Conservation (phyloP, 1,140 invertebrate genomes). For the Branchinecta lindahli region DNA sequence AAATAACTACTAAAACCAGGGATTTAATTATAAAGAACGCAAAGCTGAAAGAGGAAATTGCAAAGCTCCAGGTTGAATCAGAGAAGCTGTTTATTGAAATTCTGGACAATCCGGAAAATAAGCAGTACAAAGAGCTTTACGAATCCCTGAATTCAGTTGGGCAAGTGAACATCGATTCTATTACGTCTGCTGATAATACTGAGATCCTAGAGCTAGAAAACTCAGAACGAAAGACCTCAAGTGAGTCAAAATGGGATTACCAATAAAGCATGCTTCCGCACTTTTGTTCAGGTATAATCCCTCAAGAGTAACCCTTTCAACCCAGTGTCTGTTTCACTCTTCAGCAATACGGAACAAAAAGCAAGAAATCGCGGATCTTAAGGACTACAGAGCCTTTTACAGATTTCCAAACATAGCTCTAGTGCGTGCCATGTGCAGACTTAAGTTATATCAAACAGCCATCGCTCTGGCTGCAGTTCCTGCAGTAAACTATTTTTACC, state of each 20-base stretch:
- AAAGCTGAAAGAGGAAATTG: constrained; percentile 1
- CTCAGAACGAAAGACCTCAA: not conserved
- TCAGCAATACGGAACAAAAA: not conserved
- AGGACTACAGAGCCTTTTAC: constrained; percentile 13
- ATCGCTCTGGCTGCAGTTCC: not conserved
- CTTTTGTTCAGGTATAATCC: too few relatives aligned
- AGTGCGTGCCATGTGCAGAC: constrained; percentile 10
- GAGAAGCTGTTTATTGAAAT: not conserved
- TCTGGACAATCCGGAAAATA: not conserved
- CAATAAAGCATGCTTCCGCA: too few relatives aligned
- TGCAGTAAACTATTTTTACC: not conserved
- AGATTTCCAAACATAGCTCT: constrained; percentile 12
- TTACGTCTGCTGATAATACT: constrained; percentile 1
- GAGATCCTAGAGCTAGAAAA: not conserved
- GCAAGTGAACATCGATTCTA: not conserved
- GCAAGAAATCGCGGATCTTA: not conserved
- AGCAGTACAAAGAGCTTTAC: not conserved
- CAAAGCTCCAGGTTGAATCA: not conserved
- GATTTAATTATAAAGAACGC: not conserved
- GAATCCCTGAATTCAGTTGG: not conserved
- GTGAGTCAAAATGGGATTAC: too few relatives aligned
- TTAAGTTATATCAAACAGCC: constrained; percentile 17
- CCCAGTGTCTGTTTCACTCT: not conserved
- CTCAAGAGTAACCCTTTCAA: too few relatives aligned
- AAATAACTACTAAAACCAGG: not conserved